Percentiles rank a stretch among this genome's conserved stretches.
These are phyloP conservation scores for Gonocerus acuteangulatus DNA, from an alignment of 2,888 invertebrate genomes.

Conservation along the genomic window DNA sequence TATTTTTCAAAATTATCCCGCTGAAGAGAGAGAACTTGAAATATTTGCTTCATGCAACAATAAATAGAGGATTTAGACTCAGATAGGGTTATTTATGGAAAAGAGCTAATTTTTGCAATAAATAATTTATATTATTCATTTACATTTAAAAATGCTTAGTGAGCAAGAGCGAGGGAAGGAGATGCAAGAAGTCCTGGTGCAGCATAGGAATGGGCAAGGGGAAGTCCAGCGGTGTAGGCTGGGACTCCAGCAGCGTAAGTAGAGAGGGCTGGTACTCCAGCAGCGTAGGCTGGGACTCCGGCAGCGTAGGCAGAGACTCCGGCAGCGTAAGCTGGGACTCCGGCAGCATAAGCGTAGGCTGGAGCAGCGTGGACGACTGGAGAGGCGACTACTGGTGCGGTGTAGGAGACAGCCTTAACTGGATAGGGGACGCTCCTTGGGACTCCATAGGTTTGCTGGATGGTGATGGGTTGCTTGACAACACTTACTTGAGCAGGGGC, in stretches of 20 bases:
- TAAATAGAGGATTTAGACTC: too few species aligned
- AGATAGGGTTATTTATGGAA: too few species aligned
- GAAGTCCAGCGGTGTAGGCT: not conserved
- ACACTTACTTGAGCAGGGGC: conserved; percentile 41
- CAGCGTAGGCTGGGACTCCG: conserved; percentile 3
- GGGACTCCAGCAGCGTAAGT: conserved; percentile 1
- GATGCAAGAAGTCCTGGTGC: not conserved
- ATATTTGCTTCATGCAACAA: too few species aligned
- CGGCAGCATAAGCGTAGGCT: conserved; percentile 31
- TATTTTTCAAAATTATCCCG: too few species aligned
- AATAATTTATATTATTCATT: conserved; percentile 17
- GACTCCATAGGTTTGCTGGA: conserved; percentile 41
- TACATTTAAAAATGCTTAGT: conserved; percentile 5
- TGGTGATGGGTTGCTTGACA: conserved; percentile 41
- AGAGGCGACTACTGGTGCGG: conserved; percentile 31
- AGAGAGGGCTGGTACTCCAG: not conserved
- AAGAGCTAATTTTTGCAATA: too few species aligned
- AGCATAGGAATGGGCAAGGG: not conserved
- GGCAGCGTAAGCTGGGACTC: conserved; percentile 31
- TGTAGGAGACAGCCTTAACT: conserved; percentile 38
- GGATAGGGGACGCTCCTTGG: conserved; percentile 38
- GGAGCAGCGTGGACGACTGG: conserved; percentile 35
- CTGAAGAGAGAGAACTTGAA: too few species aligned
- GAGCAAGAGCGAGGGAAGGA: conserved; percentile 31
- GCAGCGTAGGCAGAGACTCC: conserved; percentile 8